Percentiles rank a stretch among this genome's conserved stretches.
Evolutionary conservation across 2,113 vertebrate genomes (phyloP).

Genomic region (Motacilla tschutschensis): DNA sequence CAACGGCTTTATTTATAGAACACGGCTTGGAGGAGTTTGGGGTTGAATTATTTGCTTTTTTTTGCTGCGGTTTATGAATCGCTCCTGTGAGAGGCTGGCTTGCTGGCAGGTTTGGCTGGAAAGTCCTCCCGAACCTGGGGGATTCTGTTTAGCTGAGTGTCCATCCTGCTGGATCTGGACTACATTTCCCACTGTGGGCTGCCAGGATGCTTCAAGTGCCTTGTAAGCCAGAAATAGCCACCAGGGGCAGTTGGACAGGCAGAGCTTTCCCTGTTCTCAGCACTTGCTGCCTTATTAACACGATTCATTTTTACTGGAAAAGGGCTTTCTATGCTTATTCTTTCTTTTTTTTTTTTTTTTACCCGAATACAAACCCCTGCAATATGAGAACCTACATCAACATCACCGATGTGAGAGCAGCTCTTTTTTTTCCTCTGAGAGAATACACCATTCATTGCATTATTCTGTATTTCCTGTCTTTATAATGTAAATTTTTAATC

Average conservation of each 20-base stretch:
- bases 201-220: not conserved
- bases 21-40: not conserved
- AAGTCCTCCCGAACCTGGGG: not conserved
- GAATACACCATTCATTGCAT: not conserved
- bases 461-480: not conserved
- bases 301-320: not conserved
- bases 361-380: not conserved
- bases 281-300: slow-evolving; percentile 15
- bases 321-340: not conserved
- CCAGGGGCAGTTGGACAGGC: not conserved
- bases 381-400: not conserved
- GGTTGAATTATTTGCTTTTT: not conserved
- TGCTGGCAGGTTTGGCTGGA: not conserved
- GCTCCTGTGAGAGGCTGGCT: not conserved
- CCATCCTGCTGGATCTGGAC: not conserved
- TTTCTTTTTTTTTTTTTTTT: not conserved
- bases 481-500: not conserved
- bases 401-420: not conserved
- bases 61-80: not conserved
- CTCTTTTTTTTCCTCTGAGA: not conserved
- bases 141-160: not conserved
- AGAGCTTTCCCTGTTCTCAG: not conserved
- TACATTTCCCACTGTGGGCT: not conserved
- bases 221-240: slow-evolving; percentile 22
- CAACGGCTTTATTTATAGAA: slow-evolving; percentile 35